These are phyloP conservation scores for Silurus aristotelis DNA, from an alignment of 2,797 vertebrate genomes.

Conservation along the genomic window DNA sequence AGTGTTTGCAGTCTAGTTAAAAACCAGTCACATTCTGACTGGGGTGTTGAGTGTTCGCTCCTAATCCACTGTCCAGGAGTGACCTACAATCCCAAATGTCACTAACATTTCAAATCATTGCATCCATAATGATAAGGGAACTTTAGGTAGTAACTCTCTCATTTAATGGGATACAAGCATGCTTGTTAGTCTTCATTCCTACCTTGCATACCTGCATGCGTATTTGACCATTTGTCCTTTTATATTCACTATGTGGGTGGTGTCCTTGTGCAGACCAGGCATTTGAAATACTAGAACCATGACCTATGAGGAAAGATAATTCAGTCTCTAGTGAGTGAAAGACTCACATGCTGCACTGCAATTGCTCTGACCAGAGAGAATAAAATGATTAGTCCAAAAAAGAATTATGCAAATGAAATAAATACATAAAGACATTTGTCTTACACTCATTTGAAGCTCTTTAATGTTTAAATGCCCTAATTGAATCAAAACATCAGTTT, in stretches of 20 bases:
- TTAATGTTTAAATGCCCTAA: not conserved
- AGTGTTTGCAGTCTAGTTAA: slow-evolving; percentile 11
- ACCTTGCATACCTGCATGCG: not conserved
- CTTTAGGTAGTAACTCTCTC: not conserved
- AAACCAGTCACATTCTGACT: slow-evolving; percentile 10
- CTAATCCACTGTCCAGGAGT: not conserved
- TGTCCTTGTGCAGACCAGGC: slow-evolving; percentile 20
- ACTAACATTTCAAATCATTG: not conserved
- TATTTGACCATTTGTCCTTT: not conserved
- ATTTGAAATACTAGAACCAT: slow-evolving; percentile 46
- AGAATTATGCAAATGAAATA: not conserved
- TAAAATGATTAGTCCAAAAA: not conserved
- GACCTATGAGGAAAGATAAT: slow-evolving; percentile 41
- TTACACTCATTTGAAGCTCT: not conserved
- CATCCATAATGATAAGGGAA: not conserved
- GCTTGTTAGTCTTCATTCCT: not conserved
- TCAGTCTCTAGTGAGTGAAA: slow-evolving; percentile 32
- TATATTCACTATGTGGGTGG: slow-evolving; percentile 29
- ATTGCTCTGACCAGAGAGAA: slow-evolving; percentile 16
- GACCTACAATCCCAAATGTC: not conserved
- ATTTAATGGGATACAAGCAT: not conserved
- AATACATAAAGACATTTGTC: not conserved
- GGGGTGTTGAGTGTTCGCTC: slow-evolving; percentile 3
- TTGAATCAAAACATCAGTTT: not conserved
- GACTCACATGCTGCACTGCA: slow-evolving; percentile 13